phyloP scores from a whole-genome alignment of 2,888 invertebrate genomes.

The Lithosia quadra region DNA sequence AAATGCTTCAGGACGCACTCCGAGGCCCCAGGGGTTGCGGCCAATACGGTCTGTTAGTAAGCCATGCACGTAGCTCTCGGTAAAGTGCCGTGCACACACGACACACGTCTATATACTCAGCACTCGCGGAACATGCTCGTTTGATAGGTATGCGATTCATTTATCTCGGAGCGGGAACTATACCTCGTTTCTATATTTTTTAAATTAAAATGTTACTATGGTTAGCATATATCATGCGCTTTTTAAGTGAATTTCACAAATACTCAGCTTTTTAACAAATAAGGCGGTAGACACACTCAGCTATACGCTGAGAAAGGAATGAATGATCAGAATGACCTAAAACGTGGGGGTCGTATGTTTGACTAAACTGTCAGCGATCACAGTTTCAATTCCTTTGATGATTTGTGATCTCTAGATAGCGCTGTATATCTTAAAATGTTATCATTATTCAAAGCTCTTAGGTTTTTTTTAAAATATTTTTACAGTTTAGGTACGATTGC shows the following conservation, averaged over 20 bases:
- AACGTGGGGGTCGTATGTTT: neutral
- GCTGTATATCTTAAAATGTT: neutral
- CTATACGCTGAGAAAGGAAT: neutral
- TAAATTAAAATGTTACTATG: neutral
- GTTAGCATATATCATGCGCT: neutral
- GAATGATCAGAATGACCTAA: neutral
- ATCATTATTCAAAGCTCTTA: neutral
- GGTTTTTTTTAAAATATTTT: neutral
- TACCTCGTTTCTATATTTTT: neutral
- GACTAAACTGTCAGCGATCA: neutral
- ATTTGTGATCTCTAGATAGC: neutral
- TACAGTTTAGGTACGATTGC: no score
- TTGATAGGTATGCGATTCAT: neutral
- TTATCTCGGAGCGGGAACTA: neutral
- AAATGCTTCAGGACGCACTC: slow-evolving; percentile 1
- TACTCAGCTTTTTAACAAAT: neutral
- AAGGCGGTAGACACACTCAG: neutral
- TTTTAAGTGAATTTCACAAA: neutral
- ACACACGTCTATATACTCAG: neutral
- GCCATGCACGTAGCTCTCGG: slow-evolving; percentile 6
- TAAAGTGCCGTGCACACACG: slow-evolving; percentile 1
- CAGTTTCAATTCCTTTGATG: neutral
- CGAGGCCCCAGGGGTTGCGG: neutral
- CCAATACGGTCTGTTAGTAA: slow-evolving; percentile 3
- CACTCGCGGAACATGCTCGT: neutral